Base-by-base conservation (phyloP, 2,113 vertebrate genomes). In the Aviceda subcristata region DNA sequence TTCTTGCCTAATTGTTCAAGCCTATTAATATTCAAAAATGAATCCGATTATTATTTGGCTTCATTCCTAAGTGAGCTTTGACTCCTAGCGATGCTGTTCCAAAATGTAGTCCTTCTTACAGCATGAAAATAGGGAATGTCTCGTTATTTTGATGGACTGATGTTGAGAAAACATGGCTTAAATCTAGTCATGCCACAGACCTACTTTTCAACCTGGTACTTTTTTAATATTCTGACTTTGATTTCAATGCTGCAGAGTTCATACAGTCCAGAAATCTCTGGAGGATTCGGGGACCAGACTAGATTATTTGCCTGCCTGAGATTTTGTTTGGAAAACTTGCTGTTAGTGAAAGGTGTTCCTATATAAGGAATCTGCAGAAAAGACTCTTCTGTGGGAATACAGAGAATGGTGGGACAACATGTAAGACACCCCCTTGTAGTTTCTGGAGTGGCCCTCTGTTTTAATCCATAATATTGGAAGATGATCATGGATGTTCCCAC, bases 151-250 rank as follows among this genome's bases (percentile, higher is more conserved):
- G 78, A 86, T 55, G 45, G 50, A 62, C 62, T 74, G 79, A 46
- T 93, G 63, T 71, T 94, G 79, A 80, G 93, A 77, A 92, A 90
- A 68, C 36, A 29, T 84, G 72, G 46, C 86, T 80, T 84, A 83
- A 93, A 67, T 66, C 71, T 93, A 86, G 77, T 64, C 46, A 36
- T 80, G 79, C 86, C 64, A 92, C 63, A 81, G 63, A 77, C 74
- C 32, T 84, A 50, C 88, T 95, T 96, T 93, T 88, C 82, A 92
- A 48, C 38, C 16, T 60, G 16, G 17, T 80, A 60, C 36, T 62
- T 86, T 86, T 92, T 38, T 8, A 94, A 71, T 95, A 88, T 93
- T 97, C 74, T 90, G 91, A 71, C 90, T 93, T 95, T 69, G 69
- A 90, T 95, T 92, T 95, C 73, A 51, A 0, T 92, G 77, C 57